Evolutionary conservation across 30 jellyfish, hydroid and myxozoan species (phyloP), one percentile per base, ranked within the genome.

Genomic region (Aurelia aurita): DNA sequence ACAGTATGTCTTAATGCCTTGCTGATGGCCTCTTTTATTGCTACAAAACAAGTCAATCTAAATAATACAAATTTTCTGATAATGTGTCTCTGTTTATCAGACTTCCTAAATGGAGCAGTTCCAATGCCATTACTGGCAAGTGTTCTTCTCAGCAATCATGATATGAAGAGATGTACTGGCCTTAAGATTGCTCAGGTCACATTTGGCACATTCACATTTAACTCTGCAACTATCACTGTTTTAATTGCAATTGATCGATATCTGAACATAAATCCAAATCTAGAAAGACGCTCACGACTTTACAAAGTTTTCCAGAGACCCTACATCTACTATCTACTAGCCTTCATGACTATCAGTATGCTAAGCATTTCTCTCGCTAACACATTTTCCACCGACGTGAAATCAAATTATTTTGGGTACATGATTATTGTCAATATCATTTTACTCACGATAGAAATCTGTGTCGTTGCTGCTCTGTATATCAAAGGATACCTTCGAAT

Each of bases 191-290:
- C 19, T 9, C 80, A 68, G 61, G 32, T 5, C 8, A 6, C 60
- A 68, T 18, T 25, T 25, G 18, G 32, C 35, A 28, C 15, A 2
- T 26, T 2, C n/a, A 28, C 23, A 8, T 11, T 16, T 2, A 0
- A 5, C 14, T 32, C 23, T 0, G 23, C 61, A 1, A 22, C 9
- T 29, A 2, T 61, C 0, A 61, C 73, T 14, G n/a, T 39, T 22
- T 18, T 61, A 11, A 16, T 68, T 28, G 22, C 80, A 23, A 31
- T 68, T 0, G 60, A 68, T 44, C 23, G 58, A 16, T 68, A 68
- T 44, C 9, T 68, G 58, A 49, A 68, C 14, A 68, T 68, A 63
- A 68, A 68, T 44, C 80, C 80, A 15, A 43, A 31, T 54, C 5
- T 68, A 12, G 61, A 15, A 3, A 1, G 58, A 29, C 27, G 46